Base-by-base conservation (phyloP, 2,797 vertebrate species). In the Peromyscus eremicus region DNA sequence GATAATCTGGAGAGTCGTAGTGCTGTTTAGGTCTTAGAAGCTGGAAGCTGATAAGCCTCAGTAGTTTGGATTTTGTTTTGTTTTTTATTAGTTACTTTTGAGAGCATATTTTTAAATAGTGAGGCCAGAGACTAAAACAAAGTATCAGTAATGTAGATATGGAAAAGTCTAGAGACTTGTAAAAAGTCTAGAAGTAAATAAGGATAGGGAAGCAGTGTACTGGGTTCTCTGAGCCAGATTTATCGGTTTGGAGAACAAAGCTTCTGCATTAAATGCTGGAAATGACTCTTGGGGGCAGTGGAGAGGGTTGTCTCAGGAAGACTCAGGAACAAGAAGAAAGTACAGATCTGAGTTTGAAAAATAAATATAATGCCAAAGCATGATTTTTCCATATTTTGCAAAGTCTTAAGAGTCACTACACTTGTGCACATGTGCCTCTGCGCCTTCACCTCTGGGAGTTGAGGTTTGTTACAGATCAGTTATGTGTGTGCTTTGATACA, bases 401-500 rank as follows among this genome's bases (percentile, higher is more conserved):
- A 68, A 89, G 34, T 60, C 75, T 86, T 40, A 43, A 60, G 66
- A 92, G 13, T 52, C 16, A 62, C 9, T 46, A 1, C 43, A 17
- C 76, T 64, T 88, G 57, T 91, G 55, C 64, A 73, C 29, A 2
- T 29, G 29, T 27, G 9, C 40, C 32, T 77, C 79, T 92, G 46
- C 25, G 68, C 32, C 68, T 19, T 68, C 16, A 49, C 81, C 52
- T 95, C 16, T 9, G 85, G 27, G 55, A 71, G 71, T 94, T 17
- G 49, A 79, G 0, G 29, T 85, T 84, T 79, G 60, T 95, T 93
- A 52, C 46, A 77, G 81, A 34, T 84, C 55, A 93, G 66, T 52
- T 73, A 11, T 94, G 29, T 46, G 93, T 82, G 57, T 70, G n/a
- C 40, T 96, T 96, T 95, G 75, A 29, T 86, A 95, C 6, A 34